Percentiles rank a stretch among this genome's conserved stretches.
These are phyloP conservation scores for Oophaga sylvatica DNA, from an alignment of 2,797 vertebrate genomes.

Conservation along the genomic window DNA sequence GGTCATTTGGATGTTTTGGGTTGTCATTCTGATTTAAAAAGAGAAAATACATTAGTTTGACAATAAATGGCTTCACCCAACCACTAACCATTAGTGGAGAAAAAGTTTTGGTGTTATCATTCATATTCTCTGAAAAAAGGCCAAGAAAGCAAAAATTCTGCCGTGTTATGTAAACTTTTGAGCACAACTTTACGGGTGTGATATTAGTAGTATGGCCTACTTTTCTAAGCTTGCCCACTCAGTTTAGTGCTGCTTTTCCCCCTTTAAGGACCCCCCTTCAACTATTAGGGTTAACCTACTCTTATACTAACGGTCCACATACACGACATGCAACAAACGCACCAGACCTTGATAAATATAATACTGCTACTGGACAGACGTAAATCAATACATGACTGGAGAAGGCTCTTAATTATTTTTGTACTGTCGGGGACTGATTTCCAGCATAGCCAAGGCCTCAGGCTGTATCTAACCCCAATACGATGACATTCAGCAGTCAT, in stretches of 20 bases:
- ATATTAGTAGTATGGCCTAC: neutral
- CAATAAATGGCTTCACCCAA: too few relatives aligned
- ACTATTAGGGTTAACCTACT: neutral
- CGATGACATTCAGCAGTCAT: slow-evolving; percentile 13
- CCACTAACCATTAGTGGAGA: too few relatives aligned
- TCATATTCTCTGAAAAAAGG: too few relatives aligned
- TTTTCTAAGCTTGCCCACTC: neutral
- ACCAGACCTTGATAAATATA: neutral
- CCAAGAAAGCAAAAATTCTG: too few relatives aligned
- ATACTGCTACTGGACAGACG: neutral
- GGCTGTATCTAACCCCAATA: slow-evolving; percentile 22
- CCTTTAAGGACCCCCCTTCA: neutral
- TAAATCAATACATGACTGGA: slow-evolving; percentile 23
- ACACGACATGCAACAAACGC: neutral
- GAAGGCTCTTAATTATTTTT: slow-evolving; percentile 8
- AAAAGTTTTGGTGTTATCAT: too few relatives aligned
- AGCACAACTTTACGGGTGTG: too few relatives aligned
- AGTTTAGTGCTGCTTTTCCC: neutral
- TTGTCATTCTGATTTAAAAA: too few relatives aligned
- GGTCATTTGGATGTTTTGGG: too few relatives aligned
- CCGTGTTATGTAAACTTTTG: too few relatives aligned
- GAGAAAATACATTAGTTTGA: too few relatives aligned
- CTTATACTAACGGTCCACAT: neutral
- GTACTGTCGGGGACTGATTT: neutral
- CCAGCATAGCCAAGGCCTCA: slow-evolving; percentile 17